phyloP scores from a whole-genome alignment of 2,113 vertebrate genomes.

The Nannospalax galili region DNA sequence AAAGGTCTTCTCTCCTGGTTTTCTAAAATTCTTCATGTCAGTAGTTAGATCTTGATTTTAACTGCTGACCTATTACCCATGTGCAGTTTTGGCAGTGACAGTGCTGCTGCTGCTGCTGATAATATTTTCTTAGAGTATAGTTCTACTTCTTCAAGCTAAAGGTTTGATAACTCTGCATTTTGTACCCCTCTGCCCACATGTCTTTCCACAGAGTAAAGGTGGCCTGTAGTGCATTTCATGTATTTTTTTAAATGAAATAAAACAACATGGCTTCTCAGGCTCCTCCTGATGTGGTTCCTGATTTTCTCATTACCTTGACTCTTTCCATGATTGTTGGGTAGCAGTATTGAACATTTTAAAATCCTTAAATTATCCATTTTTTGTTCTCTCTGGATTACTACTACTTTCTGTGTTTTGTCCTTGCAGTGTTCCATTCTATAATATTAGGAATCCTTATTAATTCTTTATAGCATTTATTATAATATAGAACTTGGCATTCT shows the following conservation, averaged over 20 bases:
- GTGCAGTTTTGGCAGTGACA: not conserved
- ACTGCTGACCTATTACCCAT: not conserved
- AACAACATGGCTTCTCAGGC: not conserved
- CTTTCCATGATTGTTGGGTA: not conserved
- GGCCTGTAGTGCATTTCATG: not conserved
- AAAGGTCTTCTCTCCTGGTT: not conserved
- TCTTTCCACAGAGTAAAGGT: not conserved
- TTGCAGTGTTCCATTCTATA: not conserved
- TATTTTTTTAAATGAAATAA: not conserved
- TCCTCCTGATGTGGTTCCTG: not conserved
- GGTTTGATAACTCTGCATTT: not conserved
- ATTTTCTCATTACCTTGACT: slow-evolving; percentile 9
- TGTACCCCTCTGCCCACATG: not conserved
- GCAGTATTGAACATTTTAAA: not conserved
- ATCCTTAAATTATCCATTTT: not conserved
- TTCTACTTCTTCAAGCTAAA: not conserved
- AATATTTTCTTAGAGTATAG: not conserved
- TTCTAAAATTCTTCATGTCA: not conserved
- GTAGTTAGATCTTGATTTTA: not conserved
- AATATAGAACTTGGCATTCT: not conserved
- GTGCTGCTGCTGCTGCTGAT: not conserved
- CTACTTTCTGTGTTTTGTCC: not conserved
- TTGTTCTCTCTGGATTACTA: not conserved
- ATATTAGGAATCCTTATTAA: not conserved
- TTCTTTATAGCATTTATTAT: not conserved